Percentiles rank a stretch among this genome's conserved stretches.
phyloP scores from a whole-genome alignment of 2,797 vertebrate genomes.

The Erethizon dorsatum region DNA sequence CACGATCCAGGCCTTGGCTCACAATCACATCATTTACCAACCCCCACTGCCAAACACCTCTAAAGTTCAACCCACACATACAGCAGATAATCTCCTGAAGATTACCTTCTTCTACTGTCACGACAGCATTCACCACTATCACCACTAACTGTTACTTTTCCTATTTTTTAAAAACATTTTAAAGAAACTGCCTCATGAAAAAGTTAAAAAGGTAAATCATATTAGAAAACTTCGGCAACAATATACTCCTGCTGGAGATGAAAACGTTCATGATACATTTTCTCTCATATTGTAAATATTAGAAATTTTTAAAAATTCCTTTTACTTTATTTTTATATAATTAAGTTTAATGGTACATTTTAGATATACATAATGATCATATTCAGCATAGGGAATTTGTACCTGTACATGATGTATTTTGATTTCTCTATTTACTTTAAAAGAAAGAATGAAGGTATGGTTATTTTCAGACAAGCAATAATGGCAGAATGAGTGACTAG shows the following conservation, averaged over 20 bases:
- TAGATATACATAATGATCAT: not conserved
- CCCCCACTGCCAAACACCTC: not conserved
- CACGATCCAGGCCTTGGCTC: not conserved
- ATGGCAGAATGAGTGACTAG: not conserved
- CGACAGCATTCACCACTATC: not conserved
- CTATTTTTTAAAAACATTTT: not conserved
- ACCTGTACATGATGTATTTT: not conserved
- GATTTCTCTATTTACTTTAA: not conserved
- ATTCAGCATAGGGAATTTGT: not conserved
- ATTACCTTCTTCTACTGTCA: not conserved
- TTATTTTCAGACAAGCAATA: not conserved
- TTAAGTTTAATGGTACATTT: not conserved
- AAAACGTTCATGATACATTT: not conserved
- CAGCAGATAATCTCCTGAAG: not conserved
- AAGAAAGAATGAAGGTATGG: not conserved
- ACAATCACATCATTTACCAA: not conserved
- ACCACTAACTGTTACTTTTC: not conserved
- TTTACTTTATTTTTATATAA: not conserved
- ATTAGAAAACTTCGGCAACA: not conserved
- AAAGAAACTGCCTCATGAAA: not conserved
- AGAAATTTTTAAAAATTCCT: not conserved
- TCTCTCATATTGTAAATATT: not conserved
- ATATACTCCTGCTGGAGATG: not conserved
- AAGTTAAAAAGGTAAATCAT: not conserved
- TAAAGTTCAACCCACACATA: not conserved